phyloP scores from a whole-genome alignment of 1,140 invertebrate genomes.

The Bombus difficillimus region DNA sequence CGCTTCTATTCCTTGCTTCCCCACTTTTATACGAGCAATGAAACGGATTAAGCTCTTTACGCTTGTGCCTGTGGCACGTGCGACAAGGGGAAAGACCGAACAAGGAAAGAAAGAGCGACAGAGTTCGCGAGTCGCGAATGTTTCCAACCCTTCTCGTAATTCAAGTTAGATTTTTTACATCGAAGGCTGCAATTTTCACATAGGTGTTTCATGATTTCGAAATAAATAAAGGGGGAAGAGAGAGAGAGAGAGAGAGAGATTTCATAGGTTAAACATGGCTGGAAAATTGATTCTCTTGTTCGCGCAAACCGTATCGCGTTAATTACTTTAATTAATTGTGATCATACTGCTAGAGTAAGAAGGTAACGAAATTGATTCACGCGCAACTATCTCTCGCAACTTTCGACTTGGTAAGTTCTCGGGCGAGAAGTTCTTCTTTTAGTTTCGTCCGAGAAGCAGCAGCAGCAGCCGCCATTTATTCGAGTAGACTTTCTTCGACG shows the following conservation, averaged over 20 bases:
- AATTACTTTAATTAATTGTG: constrained; percentile 62
- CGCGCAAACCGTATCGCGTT: constrained; percentile 28
- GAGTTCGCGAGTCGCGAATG: neutral
- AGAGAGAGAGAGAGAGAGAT: too few species aligned
- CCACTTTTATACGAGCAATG: constrained; percentile 66
- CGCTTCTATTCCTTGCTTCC: neutral
- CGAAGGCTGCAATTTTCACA: too few species aligned
- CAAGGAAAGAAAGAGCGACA: constrained; percentile 25
- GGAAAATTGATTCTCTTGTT: constrained; percentile 15
- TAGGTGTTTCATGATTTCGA: too few species aligned
- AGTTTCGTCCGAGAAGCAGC: constrained; percentile 14
- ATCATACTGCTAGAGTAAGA: constrained; percentile 40
- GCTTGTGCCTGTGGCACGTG: constrained; percentile 37
- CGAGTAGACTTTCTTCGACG: constrained; percentile 47
- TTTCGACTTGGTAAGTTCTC: constrained; percentile 55
- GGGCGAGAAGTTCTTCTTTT: constrained; percentile 44
- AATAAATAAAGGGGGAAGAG: too few species aligned
- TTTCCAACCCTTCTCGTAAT: neutral
- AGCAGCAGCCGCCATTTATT: constrained; percentile 33
- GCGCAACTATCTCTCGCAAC: constrained; percentile 47
- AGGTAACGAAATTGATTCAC: constrained; percentile 53
- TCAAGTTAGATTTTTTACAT: neutral
- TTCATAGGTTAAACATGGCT: neutral
- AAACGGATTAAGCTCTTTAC: constrained; percentile 69
- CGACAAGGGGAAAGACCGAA: constrained; percentile 10